Evolutionary conservation across 2,797 vertebrate species (phyloP).

Genomic region (Falco peregrinus): DNA sequence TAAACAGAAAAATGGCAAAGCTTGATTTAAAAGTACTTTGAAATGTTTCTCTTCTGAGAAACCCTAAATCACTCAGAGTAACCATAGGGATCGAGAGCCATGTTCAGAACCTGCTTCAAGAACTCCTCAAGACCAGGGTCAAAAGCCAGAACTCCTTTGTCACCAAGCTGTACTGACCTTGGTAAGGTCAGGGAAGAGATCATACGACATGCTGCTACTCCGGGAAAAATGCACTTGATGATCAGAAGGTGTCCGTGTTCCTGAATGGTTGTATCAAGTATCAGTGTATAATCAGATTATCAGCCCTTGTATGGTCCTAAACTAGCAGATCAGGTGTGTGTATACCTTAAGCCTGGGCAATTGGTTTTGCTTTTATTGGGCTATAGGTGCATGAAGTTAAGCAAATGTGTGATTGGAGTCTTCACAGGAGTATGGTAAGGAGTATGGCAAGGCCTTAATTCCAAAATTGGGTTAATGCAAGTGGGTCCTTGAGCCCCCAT

Average conservation of each 20-base stretch:
- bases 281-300: background rate
- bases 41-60: background rate
- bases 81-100: background rate
- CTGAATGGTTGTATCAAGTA: background rate
- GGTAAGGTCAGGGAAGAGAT: slow-evolving; percentile 26
- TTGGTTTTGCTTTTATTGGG: background rate
- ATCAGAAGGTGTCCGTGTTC: background rate
- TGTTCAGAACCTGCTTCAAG: background rate
- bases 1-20: background rate
- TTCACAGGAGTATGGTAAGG: background rate
- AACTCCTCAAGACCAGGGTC: background rate
- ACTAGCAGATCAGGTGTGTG: background rate
- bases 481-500: background rate
- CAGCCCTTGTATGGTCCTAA: background rate
- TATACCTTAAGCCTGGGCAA: background rate
- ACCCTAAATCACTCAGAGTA: background rate
- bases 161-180: background rate
- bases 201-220: background rate
- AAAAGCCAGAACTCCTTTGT: background rate
- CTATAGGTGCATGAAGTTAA: background rate
- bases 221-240: background rate
- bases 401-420: background rate
- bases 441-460: background rate
- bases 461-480: background rate
- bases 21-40: background rate